Conservation (phyloP, 2,113 vertebrate species). For the Halcyon senegalensis region DNA sequence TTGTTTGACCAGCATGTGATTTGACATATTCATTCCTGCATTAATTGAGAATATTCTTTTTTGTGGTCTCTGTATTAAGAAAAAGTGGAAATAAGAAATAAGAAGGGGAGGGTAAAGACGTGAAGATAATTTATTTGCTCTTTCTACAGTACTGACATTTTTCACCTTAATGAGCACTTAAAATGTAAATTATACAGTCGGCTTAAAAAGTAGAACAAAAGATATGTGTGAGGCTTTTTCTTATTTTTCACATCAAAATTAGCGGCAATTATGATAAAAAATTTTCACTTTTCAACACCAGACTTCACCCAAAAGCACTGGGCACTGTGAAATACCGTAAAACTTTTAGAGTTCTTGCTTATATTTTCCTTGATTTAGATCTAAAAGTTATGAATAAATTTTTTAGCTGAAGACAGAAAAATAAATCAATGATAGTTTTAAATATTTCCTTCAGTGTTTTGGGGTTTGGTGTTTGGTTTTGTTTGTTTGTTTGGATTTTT, state of each 20-base stretch:
- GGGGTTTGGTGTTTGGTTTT: not conserved
- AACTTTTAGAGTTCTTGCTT: not conserved
- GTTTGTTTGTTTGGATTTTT: not conserved
- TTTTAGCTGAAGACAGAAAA: not conserved
- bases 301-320: not conserved
- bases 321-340: not conserved
- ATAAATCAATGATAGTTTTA: not conserved
- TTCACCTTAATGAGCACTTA: slow-evolving; percentile 69
- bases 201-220: slow-evolving; percentile 56
- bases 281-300: not conserved
- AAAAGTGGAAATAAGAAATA: not conserved
- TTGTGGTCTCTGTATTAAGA: slow-evolving; percentile 21
- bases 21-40: slow-evolving; percentile 17
- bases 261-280: not conserved
- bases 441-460: not conserved
- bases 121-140: slow-evolving; percentile 58
- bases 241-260: slow-evolving; percentile 37
- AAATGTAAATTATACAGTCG: slow-evolving; percentile 67
- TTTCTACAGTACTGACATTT: slow-evolving; percentile 52
- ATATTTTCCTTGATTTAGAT: not conserved
- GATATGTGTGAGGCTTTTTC: not conserved
- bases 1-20: slow-evolving; percentile 6
- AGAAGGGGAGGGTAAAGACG: not conserved
- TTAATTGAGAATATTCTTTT: slow-evolving; percentile 24
- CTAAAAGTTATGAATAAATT: not conserved